phyloP scores from a whole-genome alignment of 2,888 invertebrate species.

The Desoria tigrina region DNA sequence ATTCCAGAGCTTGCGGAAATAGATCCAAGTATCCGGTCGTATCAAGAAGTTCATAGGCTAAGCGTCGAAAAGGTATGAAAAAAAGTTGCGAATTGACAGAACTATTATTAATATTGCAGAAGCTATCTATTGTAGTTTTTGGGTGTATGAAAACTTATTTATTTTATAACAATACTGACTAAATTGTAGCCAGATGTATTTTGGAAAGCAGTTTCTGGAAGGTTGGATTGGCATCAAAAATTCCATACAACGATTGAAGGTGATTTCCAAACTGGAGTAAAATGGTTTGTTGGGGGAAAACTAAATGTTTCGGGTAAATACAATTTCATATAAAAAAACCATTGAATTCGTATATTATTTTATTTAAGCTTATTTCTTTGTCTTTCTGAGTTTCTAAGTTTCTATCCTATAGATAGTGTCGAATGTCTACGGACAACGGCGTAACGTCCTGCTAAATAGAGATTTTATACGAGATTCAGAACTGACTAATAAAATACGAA shows the following conservation, averaged over 20 bases:
- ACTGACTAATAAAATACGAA: too few relatives aligned
- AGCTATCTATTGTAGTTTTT: too few relatives aligned
- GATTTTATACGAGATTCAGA: too few relatives aligned
- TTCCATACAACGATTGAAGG: constrained; percentile 41
- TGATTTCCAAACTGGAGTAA: constrained; percentile 42
- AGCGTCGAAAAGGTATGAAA: constrained; percentile 47
- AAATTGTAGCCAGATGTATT: constrained; percentile 48
- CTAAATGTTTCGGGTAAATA: constrained; percentile 50
- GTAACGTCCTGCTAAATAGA: too few relatives aligned
- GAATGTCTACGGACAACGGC: too few relatives aligned
- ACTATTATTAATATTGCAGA: too few relatives aligned
- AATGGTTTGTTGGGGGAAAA: constrained; percentile 49
- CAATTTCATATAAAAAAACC: neutral
- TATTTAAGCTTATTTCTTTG: too few relatives aligned
- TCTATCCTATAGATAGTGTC: too few relatives aligned
- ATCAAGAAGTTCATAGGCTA: constrained; percentile 49
- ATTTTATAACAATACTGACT: neutral
- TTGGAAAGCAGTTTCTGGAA: constrained; percentile 44
- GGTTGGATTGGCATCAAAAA: constrained; percentile 47
- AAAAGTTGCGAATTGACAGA: neutral
- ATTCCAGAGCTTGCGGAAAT: constrained; percentile 48
- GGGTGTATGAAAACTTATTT: neutral
- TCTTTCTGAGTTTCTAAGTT: too few relatives aligned
- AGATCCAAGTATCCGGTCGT: constrained; percentile 42
- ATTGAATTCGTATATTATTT: too few relatives aligned